phyloP scores from a whole-genome alignment of 2,113 vertebrate species.

The Pogona vitticeps region DNA sequence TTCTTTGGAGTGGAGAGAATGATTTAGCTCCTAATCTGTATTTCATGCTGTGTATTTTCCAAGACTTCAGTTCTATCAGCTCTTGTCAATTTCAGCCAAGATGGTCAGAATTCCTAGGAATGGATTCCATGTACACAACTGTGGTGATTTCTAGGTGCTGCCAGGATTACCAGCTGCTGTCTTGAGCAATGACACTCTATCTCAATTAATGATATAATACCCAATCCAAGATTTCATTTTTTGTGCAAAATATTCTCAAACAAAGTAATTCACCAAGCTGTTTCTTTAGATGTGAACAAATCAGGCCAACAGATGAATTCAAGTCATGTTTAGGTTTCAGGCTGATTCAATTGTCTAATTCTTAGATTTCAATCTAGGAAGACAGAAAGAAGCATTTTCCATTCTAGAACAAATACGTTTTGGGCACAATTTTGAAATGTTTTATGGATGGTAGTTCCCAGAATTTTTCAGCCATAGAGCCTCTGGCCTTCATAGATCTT shows the following conservation, averaged over 20 bases:
- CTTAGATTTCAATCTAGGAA: neutral
- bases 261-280: fast-evolving
- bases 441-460: no score
- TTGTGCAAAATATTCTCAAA: neutral
- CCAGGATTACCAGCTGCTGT: conserved; percentile 50
- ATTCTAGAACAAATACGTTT: neutral
- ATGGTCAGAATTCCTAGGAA: neutral
- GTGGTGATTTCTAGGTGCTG: conserved; percentile 9
- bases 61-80: neutral
- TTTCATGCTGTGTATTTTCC: conserved; percentile 37
- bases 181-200: conserved; percentile 35
- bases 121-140: neutral
- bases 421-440: neutral
- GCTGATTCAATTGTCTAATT: neutral
- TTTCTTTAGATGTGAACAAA: neutral
- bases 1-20: neutral
- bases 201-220: neutral
- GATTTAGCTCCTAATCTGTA: neutral
- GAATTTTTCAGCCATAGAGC: no score
- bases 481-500: no score
- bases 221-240: neutral
- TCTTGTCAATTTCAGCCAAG: neutral
- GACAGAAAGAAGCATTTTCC: neutral
- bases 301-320: neutral
- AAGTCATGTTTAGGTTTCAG: neutral